These are phyloP conservation scores for Nettapus auritus DNA, from an alignment of 2,113 vertebrate genomes.

Conservation along the genomic window DNA sequence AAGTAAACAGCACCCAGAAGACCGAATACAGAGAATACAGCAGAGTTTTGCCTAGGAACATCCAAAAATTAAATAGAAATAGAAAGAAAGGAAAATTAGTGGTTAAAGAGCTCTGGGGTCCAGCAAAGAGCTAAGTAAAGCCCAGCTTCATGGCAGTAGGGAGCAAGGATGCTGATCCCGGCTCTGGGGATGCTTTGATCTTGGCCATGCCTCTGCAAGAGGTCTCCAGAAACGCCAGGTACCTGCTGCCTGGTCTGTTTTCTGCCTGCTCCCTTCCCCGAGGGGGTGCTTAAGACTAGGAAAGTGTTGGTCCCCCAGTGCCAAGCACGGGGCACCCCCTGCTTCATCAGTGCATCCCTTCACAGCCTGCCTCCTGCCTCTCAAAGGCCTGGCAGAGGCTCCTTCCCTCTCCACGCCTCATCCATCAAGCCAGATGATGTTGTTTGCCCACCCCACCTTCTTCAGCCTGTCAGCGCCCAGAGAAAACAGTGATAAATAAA, in stretches of 20 bases:
- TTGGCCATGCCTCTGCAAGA: not conserved
- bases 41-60: fast-evolving
- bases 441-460: constrained; percentile 14
- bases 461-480: constrained; percentile 20
- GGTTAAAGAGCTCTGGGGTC: not conserved
- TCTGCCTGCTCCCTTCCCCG: not conserved
- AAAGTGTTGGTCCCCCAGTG: not conserved
- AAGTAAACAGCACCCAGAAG: not conserved
- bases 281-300: not conserved
- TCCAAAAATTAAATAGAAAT: not conserved
- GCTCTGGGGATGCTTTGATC: not conserved
- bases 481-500: constrained; percentile 74
- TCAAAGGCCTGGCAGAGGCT: constrained; percentile 8
- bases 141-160: not conserved
- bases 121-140: not conserved
- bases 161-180: not conserved
- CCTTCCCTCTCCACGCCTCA: constrained; percentile 61
- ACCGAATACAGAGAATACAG: not conserved
- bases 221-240: not conserved
- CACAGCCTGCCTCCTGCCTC: not conserved
- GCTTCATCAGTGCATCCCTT: not conserved
- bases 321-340: not conserved
- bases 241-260: not conserved
- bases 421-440: constrained; percentile 61
- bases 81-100: not conserved